These are phyloP conservation scores for Hydriomena furcata DNA, from an alignment of 2,888 invertebrate species.

Conservation along the genomic window DNA sequence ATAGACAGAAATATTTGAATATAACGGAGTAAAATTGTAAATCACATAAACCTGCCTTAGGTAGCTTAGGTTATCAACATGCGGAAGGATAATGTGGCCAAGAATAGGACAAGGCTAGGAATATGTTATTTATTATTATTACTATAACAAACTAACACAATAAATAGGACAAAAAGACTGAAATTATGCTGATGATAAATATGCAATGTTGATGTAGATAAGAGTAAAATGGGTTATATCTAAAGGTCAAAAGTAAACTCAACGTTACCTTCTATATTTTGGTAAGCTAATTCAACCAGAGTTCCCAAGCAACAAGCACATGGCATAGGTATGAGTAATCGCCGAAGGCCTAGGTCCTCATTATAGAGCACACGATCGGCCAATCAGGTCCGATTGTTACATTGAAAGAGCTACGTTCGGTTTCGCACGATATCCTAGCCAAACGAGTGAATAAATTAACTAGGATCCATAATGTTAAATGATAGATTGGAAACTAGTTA, in stretches of 20 bases:
- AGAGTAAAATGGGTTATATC: too few species aligned
- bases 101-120: not conserved
- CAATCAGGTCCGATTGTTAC: slow-evolving; percentile 68
- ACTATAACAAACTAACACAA: too few species aligned
- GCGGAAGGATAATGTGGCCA: not conserved
- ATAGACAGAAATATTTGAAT: slow-evolving; percentile 29
- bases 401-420: slow-evolving; percentile 66
- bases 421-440: slow-evolving; percentile 55
- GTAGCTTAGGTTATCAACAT: not conserved
- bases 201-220: not conserved
- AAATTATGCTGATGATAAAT: too few species aligned
- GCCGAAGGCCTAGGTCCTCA: slow-evolving; percentile 54
- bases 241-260: not conserved
- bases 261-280: slow-evolving; percentile 2
- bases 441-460: slow-evolving; percentile 30
- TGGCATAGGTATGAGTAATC: slow-evolving; percentile 59
- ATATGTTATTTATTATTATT: too few species aligned
- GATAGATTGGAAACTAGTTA: slow-evolving; percentile 5
- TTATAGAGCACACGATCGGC: slow-evolving; percentile 65
- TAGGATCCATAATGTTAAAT: slow-evolving; percentile 12
- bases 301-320: slow-evolving; percentile 35
- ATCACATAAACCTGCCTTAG: slow-evolving; percentile 2
- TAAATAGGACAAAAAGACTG: too few species aligned
- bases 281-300: not conserved
- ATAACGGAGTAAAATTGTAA: slow-evolving; percentile 19